Base-by-base conservation (phyloP, 2,797 vertebrate genomes). In the Rhynchonycteris naso region DNA sequence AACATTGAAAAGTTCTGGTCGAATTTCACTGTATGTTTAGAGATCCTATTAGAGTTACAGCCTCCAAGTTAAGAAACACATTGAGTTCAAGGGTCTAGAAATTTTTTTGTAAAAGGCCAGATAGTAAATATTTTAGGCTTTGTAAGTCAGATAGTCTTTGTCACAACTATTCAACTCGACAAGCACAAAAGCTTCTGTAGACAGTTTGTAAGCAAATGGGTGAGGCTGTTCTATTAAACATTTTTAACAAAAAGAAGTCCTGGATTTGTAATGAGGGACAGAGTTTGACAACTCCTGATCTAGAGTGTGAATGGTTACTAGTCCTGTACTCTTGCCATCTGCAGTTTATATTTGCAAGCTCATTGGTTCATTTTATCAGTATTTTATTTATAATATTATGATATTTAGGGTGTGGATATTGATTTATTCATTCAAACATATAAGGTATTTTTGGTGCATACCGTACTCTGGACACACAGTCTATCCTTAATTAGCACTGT, bases 341-440 rank as follows among this genome's bases (percentile, higher is more conserved):
- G 38, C 26, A 71, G 18, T 81, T 47, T 68, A 21, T 65, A 38
- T 71, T 47, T 38, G 18, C 7, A 78, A 81, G 24, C 18, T 30
- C 63, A 30, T 91, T 56, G 47, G 13, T 83, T 81, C 47, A 11
- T 35, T 54, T 59, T 50, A 75, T 82, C 28, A 10, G 8, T 86
- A 81, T 76, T 82, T 22, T 47, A 84, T 78, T 69, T 68, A n/a
- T 35, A 47, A 43, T 47, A 11, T 86, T 50, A 35, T 38, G 10
- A n/a, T 14, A 75, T 91, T 95, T 89, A 84, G 50, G 21, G 33
- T 12, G n/a, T 30, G n/a, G 33, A 43, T 59, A 35, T 30, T 43
- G 69, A 65, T 61, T 97, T 19, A 56, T 74, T 88, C 63, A 92
- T 72, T 69, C 19, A 92, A 52, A 86, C 30, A 82, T 5, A 26